Percentiles rank a stretch among this genome's conserved stretches.
Evolutionary conservation across 2,113 vertebrate genomes (phyloP).

Genomic region (Odontesthes bonariensis): DNA sequence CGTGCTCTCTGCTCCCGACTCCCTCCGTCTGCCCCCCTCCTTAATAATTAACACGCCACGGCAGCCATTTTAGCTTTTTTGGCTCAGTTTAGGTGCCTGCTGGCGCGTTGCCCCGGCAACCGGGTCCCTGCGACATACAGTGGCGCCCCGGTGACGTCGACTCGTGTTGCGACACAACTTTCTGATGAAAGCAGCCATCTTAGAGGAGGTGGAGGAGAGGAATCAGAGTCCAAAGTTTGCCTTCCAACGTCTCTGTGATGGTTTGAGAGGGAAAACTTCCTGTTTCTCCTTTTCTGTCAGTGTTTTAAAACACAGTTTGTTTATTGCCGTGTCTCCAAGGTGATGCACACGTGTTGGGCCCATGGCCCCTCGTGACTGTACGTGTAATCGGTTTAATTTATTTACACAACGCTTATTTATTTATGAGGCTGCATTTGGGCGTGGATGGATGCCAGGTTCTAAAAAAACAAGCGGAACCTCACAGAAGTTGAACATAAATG

Average conservation of each 20-base stretch:
- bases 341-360: conserved; percentile 24
- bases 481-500: background rate
- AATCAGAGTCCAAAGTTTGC: no score
- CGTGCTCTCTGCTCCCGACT: conserved; percentile 39
- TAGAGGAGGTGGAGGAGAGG: background rate
- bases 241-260: no score
- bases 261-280: no score
- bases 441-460: background rate
- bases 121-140: conserved; percentile 32
- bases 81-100: conserved; percentile 65
- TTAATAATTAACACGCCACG: conserved; percentile 74
- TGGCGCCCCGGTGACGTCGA: conserved; percentile 14
- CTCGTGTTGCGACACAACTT: conserved; percentile 29
- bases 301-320: conserved; percentile 9
- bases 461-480: background rate
- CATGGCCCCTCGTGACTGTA: conserved; percentile 29
- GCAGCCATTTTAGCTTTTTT: conserved; percentile 78
- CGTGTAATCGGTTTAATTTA: conserved; percentile 41
- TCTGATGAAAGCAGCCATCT: conserved; percentile 50
- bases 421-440: conserved; percentile 32
- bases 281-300: conserved; percentile 8
- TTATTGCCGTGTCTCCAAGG: conserved; percentile 28
- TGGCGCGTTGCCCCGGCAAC: conserved; percentile 60
- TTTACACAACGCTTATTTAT: conserved; percentile 57
- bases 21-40: conserved; percentile 62